A percentile compares a stretch with the other conserved stretches of the same genome.
Evolutionary conservation across 2,113 vertebrate species (phyloP).

Genomic region (Alaudala cheleensis): DNA sequence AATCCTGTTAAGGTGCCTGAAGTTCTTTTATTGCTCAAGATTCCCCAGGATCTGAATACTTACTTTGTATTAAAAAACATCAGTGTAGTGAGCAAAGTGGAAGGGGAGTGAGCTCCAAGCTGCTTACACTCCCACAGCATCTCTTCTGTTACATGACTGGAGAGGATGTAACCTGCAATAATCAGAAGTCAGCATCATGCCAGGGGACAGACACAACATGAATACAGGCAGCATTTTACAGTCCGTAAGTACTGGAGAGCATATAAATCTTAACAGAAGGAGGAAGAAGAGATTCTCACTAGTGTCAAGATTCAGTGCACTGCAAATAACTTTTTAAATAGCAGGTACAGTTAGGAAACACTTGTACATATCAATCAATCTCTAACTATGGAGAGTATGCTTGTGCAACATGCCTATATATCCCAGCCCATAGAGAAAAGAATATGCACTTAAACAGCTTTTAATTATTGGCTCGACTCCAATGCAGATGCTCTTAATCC

Average conservation of each 20-base stretch:
- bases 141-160: conserved; percentile 98
- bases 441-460: conserved; percentile 37
- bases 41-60: conserved; percentile 63
- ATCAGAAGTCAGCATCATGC: conserved; percentile 30
- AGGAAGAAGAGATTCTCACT: not conserved
- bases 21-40: not conserved
- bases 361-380: not conserved
- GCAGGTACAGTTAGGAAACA: not conserved
- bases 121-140: conserved; percentile 99
- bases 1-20: not conserved
- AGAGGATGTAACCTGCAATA: conserved; percentile 91
- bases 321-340: not conserved
- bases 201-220: not conserved
- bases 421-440: not conserved
- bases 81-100: conserved; percentile 95
- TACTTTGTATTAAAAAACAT: conserved; percentile 99
- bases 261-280: not conserved
- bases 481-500: conserved; percentile 56
- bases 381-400: not conserved
- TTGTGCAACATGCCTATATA: not conserved
- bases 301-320: not conserved
- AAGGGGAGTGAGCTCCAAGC: conserved; percentile 95
- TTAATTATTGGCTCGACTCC: conserved; percentile 9
- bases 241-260: not conserved
- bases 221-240: not conserved